Evolutionary conservation across 1,140 invertebrate species (phyloP).

Genomic region (Megalopta genalis): DNA sequence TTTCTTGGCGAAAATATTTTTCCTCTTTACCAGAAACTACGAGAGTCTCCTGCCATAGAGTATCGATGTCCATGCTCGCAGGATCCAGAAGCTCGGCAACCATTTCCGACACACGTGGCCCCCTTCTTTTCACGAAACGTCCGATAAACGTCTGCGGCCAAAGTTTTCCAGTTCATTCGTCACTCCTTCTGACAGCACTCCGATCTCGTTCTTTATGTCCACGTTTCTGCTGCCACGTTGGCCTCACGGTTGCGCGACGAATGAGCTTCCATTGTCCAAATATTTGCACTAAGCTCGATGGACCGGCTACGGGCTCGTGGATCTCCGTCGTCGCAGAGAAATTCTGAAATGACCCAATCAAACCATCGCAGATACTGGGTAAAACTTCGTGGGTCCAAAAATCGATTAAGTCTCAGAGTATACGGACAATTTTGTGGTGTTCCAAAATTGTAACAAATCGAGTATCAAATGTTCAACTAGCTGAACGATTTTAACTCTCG

Average conservation of each 20-base stretch:
- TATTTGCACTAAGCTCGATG: constrained; percentile 2
- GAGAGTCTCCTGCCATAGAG: background rate
- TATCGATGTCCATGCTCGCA: constrained; percentile 32
- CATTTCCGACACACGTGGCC: constrained; percentile 38
- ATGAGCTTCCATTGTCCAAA: constrained; percentile 14
- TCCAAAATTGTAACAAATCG: constrained; percentile 8
- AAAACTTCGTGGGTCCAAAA: too few species aligned
- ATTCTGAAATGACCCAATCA: background rate
- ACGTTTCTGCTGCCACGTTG: background rate
- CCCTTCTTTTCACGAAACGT: constrained; percentile 50
- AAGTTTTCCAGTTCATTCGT: constrained; percentile 59
- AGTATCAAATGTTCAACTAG: background rate
- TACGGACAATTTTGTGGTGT: background rate
- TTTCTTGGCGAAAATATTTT: too few species aligned
- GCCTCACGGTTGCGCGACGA: background rate
- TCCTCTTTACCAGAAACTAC: background rate
- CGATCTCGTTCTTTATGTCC: constrained; percentile 29
- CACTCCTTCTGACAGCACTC: constrained; percentile 42
- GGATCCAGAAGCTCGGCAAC: constrained; percentile 37
- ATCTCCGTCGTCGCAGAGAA: background rate
- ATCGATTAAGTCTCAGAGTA: background rate
- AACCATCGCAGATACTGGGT: too few species aligned
- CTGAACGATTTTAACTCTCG: too few species aligned
- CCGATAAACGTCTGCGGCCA: constrained; percentile 56
- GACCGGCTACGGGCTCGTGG: background rate